phyloP scores from a whole-genome alignment of 2,113 vertebrate species.

The Melozone crissalis region DNA sequence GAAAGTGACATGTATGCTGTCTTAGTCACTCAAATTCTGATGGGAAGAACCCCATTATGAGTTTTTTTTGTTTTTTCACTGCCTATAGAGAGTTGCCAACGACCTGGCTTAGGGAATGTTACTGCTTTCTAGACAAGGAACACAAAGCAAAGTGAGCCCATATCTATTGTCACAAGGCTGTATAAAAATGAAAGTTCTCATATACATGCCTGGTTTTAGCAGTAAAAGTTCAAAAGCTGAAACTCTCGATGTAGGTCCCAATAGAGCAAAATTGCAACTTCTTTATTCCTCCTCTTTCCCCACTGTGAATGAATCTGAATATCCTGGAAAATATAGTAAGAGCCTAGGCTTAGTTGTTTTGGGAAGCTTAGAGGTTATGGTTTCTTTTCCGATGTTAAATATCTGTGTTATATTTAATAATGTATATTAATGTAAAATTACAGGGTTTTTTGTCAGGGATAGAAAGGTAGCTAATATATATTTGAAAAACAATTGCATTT shows the following conservation, averaged over 20 bases:
- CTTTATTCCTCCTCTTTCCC: background rate
- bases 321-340: background rate
- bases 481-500: background rate
- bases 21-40: background rate
- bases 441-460: background rate
- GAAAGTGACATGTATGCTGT: background rate
- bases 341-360: background rate
- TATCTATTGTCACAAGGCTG: background rate
- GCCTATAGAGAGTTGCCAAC: background rate
- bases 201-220: background rate
- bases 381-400: background rate
- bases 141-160: background rate
- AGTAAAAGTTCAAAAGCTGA: background rate
- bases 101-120: background rate
- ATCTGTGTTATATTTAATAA: no score
- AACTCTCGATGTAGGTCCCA: background rate
- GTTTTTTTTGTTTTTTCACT: background rate
- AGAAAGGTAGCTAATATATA: background rate
- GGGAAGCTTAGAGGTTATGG: background rate
- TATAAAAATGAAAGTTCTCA: background rate
- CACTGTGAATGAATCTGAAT: background rate
- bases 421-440: background rate
- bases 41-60: rapidly evolving
- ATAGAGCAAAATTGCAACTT: background rate
- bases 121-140: background rate